Percentiles rank a stretch among this genome's conserved stretches.
Evolutionary conservation across 2,888 invertebrate species (phyloP).

Genomic region (Spilarctia lutea): DNA sequence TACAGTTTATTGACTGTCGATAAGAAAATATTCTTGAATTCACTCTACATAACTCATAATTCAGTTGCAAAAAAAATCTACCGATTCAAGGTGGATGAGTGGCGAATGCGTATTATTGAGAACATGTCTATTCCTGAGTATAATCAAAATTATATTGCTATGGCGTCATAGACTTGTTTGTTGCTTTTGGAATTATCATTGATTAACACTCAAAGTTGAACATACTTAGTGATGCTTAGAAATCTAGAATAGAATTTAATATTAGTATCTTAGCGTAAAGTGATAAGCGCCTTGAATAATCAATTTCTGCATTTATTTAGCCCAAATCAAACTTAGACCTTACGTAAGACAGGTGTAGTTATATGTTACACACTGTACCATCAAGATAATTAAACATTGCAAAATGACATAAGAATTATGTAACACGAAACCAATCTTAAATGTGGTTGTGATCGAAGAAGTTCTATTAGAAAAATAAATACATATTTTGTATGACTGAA

Average conservation of each 20-base stretch:
- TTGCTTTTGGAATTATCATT: conserved; percentile 37
- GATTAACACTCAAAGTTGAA: conserved; percentile 42
- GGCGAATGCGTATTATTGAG: not conserved
- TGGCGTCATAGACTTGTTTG: conserved; percentile 8
- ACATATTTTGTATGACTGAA: too few species aligned
- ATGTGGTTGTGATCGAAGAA: too few species aligned
- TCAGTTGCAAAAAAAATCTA: not conserved
- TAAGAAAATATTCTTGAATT: not conserved
- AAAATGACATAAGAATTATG: not conserved
- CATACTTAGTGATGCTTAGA: conserved; percentile 25
- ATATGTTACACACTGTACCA: not conserved
- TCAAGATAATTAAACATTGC: not conserved
- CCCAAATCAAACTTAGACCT: too few species aligned
- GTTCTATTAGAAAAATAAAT: too few species aligned
- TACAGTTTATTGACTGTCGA: not conserved
- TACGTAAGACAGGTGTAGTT: too few species aligned
- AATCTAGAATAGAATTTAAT: too few species aligned
- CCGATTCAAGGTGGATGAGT: not conserved
- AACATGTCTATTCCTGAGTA: not conserved
- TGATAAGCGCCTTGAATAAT: not conserved
- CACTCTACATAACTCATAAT: not conserved
- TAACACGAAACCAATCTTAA: not conserved
- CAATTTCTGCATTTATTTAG: not conserved
- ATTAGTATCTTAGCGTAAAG: too few species aligned
- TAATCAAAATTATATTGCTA: conserved; percentile 14